A percentile compares a stretch with the other conserved stretches of the same genome.
Evolutionary conservation across 1,140 invertebrate genomes (phyloP).

Genomic region (Diabrotica undecimpunctata): DNA sequence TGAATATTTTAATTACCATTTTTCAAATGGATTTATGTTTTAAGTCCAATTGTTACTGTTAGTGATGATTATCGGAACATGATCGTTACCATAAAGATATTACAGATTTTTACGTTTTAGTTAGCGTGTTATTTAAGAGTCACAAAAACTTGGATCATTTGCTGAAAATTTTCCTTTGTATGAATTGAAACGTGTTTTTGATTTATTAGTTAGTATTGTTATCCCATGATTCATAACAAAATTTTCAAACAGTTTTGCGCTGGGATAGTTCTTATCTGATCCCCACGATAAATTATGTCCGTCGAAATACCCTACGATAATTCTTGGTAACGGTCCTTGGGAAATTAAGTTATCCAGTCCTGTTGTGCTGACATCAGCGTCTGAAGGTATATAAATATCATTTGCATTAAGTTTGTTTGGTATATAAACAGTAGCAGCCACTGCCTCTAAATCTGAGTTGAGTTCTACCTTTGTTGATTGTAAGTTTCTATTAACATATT

Average conservation of each 20-base stretch:
- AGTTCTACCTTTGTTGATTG: not conserved
- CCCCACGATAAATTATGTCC: not conserved
- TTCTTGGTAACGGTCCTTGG: not conserved
- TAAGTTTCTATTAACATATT: not conserved
- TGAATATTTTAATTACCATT: too few relatives aligned
- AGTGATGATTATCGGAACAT: too few relatives aligned
- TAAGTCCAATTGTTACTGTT: too few relatives aligned
- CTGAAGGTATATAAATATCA: not conserved
- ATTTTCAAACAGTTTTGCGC: not conserved
- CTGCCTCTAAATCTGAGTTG: not conserved
- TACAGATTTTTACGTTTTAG: too few relatives aligned
- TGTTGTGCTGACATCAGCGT: not conserved
- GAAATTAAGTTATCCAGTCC: not conserved
- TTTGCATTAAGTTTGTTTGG: not conserved
- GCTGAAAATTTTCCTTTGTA: too few relatives aligned
- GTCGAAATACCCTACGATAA: not conserved
- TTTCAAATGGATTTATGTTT: too few relatives aligned
- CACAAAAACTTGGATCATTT: too few relatives aligned
- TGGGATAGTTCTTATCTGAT: not conserved
- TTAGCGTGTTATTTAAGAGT: too few relatives aligned
- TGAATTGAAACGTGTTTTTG: too few relatives aligned
- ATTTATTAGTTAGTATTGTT: too few relatives aligned
- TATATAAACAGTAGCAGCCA: not conserved
- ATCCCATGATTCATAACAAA: too few relatives aligned
- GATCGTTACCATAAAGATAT: too few relatives aligned